Evolutionary conservation across 2,797 vertebrate species (phyloP), one percentile per base, ranked within the genome.

Genomic region (Odontamblyopus lacepedii): DNA sequence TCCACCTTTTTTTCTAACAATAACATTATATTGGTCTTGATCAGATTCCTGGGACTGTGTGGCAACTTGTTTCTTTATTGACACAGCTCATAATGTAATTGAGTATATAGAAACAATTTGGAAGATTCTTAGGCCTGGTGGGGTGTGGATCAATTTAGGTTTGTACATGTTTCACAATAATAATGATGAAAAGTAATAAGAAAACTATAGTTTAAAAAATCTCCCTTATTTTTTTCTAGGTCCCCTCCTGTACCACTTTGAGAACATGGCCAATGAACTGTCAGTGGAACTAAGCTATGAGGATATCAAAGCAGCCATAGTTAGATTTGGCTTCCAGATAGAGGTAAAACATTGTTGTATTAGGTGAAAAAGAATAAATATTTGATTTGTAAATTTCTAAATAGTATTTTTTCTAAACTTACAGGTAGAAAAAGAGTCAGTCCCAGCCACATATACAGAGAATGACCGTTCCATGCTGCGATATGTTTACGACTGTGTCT

Each of bases 91-190:
- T 91, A 99, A 99, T 76, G 95, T 99, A 78, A 93, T 99, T 38
- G 98, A 99, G 85, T 99, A 99, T 74, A 94, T 99, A 88, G 98
- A 99, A 78, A 97, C 96, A 26, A 99, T 99, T 87, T 99, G 98
- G 98, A 98, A 97, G 89, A 98, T 99, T 91, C 95, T 99, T 18
- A 99, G 98, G 78, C 97, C 97, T 63, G 98, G 97, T 80, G 98
- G 98, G 77, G 95, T 97, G 78, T 99, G 98, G 98, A 96, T 99
- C 89, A 99, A 99, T 92, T 91, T 99, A 87, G 98, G 98, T 97
- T 92, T 96, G 95, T 90, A 7, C 1, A 27, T 66, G 23, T 66
- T 27, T 50, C 6, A 65, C 11, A 38, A 32, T 35, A 32, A 61
- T 27, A 60, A 60, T 60, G 15, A 60, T 60, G 1, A 30, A 16